Conservation (phyloP, 2,888 invertebrate genomes). For the Parnassius smintheus region DNA sequence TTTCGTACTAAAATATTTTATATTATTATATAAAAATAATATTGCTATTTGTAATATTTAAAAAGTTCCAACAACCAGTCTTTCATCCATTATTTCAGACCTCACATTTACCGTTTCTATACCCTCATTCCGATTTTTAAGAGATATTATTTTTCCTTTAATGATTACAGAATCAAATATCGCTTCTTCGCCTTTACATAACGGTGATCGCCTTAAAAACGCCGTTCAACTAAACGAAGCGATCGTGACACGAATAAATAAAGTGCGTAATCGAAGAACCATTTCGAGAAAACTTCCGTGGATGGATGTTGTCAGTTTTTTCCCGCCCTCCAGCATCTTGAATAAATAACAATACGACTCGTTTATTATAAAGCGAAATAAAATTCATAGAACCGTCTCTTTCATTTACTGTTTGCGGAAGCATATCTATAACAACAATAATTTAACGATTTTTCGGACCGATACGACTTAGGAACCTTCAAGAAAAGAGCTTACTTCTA, state of each 20-base stretch:
- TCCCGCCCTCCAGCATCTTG: constrained; percentile 8
- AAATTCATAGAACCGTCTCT: neutral
- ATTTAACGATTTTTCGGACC: too few relatives aligned
- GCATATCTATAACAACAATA: neutral
- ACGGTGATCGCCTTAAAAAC: constrained; percentile 20
- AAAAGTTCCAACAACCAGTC: too few relatives aligned
- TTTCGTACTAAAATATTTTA: too few relatives aligned
- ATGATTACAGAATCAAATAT: too few relatives aligned
- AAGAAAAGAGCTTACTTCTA: too few relatives aligned
- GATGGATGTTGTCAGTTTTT: constrained; percentile 20
- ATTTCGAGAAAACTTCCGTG: constrained; percentile 17
- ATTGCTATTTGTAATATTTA: too few relatives aligned
- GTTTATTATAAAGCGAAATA: neutral
- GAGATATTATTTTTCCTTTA: too few relatives aligned
- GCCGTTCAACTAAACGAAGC: constrained; percentile 9
- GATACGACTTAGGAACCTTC: too few relatives aligned
- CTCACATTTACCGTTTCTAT: too few relatives aligned
- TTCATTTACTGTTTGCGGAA: neutral
- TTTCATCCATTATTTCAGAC: too few relatives aligned
- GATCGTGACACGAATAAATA: constrained; percentile 25
- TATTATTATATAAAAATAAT: too few relatives aligned
- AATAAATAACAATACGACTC: constrained; percentile 4
- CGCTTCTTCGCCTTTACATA: neutral
- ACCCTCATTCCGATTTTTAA: too few relatives aligned
- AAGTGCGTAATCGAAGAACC: constrained; percentile 18